Percentiles rank a stretch among this genome's conserved stretches.
phyloP scores from a whole-genome alignment of 2,113 vertebrate species.

The Paralichthys olivaceus region DNA sequence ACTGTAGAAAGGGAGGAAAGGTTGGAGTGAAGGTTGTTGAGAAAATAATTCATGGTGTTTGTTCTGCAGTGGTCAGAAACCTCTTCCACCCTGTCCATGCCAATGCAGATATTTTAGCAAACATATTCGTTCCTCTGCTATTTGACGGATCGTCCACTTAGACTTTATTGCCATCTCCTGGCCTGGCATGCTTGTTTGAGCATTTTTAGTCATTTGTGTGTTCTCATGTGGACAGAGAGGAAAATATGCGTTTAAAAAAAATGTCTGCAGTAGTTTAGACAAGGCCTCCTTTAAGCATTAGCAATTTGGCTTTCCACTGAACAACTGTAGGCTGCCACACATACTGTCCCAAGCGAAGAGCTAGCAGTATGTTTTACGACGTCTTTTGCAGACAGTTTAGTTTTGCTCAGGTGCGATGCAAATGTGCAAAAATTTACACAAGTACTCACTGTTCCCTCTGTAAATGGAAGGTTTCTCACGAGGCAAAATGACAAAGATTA shows the following conservation, averaged over 20 bases:
- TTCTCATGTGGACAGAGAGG: not conserved
- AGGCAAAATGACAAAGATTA: conserved; percentile 1
- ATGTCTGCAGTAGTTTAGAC: not conserved
- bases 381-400: not conserved
- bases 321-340: conserved; percentile 25
- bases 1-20: conserved; percentile 71
- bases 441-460: not conserved
- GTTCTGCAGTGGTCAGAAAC: conserved; percentile 53
- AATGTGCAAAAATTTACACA: not conserved
- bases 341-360: not conserved
- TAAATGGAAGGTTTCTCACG: not conserved
- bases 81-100: not conserved
- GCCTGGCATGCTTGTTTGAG: no score
- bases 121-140: no score
- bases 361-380: not conserved
- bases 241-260: not conserved
- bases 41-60: not conserved
- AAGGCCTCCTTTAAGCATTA: conserved; percentile 14
- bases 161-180: no score
- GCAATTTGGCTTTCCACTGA: conserved; percentile 62
- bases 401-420: not conserved
- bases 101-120: not conserved
- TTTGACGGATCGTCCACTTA: no score
- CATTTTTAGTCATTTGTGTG: no score
- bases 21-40: not conserved